Percentiles rank a stretch among this genome's conserved stretches.
phyloP scores from a whole-genome alignment of 2,113 vertebrate species.

The Falco punctatus region DNA sequence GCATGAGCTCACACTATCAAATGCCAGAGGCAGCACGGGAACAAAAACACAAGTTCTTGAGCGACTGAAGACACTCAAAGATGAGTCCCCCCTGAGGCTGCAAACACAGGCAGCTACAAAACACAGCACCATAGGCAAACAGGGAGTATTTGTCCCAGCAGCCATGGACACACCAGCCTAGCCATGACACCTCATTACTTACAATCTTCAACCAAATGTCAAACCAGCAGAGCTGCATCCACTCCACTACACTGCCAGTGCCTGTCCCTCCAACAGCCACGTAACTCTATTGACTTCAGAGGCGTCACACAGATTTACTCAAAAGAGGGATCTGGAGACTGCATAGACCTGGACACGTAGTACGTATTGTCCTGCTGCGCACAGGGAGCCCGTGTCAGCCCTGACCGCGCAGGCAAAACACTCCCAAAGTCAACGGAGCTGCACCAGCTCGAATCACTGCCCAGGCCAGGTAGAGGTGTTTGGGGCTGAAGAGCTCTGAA shows the following conservation, averaged over 20 bases:
- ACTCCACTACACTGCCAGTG: rapidly evolving
- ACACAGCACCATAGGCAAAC: rapidly evolving
- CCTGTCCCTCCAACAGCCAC: background rate
- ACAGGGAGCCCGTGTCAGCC: background rate
- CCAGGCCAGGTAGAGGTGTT: background rate
- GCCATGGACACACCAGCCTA: rapidly evolving
- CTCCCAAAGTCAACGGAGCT: background rate
- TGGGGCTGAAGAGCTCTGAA: background rate
- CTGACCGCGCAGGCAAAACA: rapidly evolving
- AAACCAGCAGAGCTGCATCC: background rate
- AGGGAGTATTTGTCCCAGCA: background rate
- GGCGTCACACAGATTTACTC: background rate
- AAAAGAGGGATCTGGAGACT: background rate
- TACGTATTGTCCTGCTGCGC: rapidly evolving
- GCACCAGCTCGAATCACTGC: background rate
- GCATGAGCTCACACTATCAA: background rate
- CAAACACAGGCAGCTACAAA: background rate
- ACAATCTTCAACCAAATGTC: rapidly evolving
- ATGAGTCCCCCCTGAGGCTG: background rate
- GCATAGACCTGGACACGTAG: background rate
- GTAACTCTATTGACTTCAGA: background rate
- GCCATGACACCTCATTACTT: background rate
- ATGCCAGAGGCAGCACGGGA: rapidly evolving
- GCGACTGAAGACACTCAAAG: background rate
- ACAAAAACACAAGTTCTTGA: background rate